Percentiles rank a stretch among this genome's conserved stretches.
These are phyloP conservation scores for Drosophila austrosaltans DNA, from an alignment of 2,888 invertebrate species.

Conservation along the genomic window DNA sequence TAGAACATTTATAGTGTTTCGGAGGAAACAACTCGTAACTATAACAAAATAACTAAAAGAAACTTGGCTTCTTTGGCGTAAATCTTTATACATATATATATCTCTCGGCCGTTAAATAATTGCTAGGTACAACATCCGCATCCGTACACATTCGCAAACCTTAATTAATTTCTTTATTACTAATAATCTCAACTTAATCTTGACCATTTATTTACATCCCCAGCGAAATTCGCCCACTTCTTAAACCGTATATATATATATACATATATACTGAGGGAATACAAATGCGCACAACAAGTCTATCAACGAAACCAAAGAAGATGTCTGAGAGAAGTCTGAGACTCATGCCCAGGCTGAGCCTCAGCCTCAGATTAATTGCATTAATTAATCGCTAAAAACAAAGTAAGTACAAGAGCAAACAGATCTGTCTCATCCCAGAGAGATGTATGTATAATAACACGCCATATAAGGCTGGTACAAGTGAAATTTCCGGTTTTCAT, in stretches of 20 bases:
- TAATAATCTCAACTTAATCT: conserved; percentile 74
- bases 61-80: no score
- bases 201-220: conserved; percentile 67
- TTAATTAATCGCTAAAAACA: conserved; percentile 82
- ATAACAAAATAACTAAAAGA: no score
- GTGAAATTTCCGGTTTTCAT: conserved; percentile 82
- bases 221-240: neutral
- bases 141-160: neutral
- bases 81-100: neutral
- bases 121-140: neutral
- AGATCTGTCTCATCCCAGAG: conserved; percentile 38
- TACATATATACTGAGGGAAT: conserved; percentile 29
- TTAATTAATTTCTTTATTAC: conserved; percentile 73
- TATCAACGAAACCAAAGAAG: conserved; percentile 54
- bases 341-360: conserved; percentile 55
- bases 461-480: conserved; percentile 56
- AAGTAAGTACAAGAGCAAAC: conserved; percentile 65
- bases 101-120: no score
- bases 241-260: neutral
- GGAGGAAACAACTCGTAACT: no score
- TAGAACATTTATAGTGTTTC: no score
- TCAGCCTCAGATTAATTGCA: conserved; percentile 82
- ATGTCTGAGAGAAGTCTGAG: conserved; percentile 33
- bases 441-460: conserved; percentile 51
- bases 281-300: conserved; percentile 77